Conservation (phyloP, 2,113 vertebrate genomes). For the Piaya cayana region DNA sequence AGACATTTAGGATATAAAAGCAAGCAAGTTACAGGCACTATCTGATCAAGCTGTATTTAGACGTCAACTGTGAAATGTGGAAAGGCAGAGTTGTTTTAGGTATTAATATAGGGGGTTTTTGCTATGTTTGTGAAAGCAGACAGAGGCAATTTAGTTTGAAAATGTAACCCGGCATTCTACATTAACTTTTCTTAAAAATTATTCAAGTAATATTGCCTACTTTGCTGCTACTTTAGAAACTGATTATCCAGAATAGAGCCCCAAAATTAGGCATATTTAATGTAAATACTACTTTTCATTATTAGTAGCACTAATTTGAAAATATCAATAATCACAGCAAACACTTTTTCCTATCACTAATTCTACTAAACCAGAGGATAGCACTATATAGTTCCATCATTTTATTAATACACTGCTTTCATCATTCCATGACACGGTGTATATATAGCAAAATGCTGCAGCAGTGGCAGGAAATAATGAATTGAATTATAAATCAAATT, state of each 20-base stretch:
- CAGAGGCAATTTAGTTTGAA: background rate
- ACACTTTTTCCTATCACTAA: background rate
- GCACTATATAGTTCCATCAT: background rate
- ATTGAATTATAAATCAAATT: conserved; percentile 22
- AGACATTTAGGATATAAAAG: background rate
- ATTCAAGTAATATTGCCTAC: background rate
- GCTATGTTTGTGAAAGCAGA: background rate
- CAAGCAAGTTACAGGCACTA: background rate
- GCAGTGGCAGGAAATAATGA: conserved; percentile 28
- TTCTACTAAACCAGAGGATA: background rate
- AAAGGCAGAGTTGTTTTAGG: background rate
- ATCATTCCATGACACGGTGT: conserved; percentile 66
- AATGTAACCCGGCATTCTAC: background rate
- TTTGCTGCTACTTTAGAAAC: background rate
- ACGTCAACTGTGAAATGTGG: background rate
- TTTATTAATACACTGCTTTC: conserved; percentile 64
- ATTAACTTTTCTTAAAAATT: background rate
- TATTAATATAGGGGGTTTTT: background rate
- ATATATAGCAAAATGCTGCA: conserved; percentile 59
- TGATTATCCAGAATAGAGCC: background rate
- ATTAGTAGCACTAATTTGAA: background rate
- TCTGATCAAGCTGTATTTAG: background rate
- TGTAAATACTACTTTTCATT: background rate
- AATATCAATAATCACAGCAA: background rate
- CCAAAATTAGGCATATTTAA: background rate